phyloP scores from a whole-genome alignment of 2,888 invertebrate genomes.

The Erpobdella octoculata region DNA sequence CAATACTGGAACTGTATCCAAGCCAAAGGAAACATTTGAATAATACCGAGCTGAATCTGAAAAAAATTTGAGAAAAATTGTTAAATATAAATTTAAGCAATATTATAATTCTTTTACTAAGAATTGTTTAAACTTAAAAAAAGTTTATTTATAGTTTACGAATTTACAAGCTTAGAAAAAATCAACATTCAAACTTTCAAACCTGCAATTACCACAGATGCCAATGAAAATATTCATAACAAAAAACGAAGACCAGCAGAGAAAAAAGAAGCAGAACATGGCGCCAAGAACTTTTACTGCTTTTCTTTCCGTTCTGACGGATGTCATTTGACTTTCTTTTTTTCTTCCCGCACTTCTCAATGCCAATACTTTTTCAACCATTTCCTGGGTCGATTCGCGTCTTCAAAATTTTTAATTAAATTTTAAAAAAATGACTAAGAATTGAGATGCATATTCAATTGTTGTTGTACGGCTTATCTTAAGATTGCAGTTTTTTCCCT shows the following conservation, averaged over 20 bases:
- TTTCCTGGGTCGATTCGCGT: too few relatives aligned
- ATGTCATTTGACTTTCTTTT: slow-evolving; percentile 46
- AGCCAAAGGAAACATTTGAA: slow-evolving; percentile 49
- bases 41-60: slow-evolving; percentile 54
- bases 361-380: not conserved
- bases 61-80: not conserved
- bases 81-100: not conserved
- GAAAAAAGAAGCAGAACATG: slow-evolving; percentile 49
- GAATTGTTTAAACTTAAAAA: too few relatives aligned
- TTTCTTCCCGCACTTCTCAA: slow-evolving; percentile 1
- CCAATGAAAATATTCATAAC: slow-evolving; percentile 64
- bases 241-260: slow-evolving; percentile 52
- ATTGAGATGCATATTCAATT: too few relatives aligned
- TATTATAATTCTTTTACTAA: too few relatives aligned
- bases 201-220: slow-evolving; percentile 57
- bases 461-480: not conserved
- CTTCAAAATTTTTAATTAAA: too few relatives aligned
- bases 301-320: slow-evolving; percentile 77
- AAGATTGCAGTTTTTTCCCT: not conserved
- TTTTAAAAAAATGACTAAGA: too few relatives aligned
- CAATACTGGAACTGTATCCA: slow-evolving; percentile 48
- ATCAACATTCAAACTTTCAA: not conserved
- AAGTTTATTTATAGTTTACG: too few relatives aligned
- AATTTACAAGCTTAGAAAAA: too few relatives aligned
- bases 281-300: slow-evolving; percentile 67